Percentiles rank a stretch among this genome's conserved stretches.
Conservation (phyloP, 2,888 invertebrate species). For the Clistopyga incitator region DNA sequence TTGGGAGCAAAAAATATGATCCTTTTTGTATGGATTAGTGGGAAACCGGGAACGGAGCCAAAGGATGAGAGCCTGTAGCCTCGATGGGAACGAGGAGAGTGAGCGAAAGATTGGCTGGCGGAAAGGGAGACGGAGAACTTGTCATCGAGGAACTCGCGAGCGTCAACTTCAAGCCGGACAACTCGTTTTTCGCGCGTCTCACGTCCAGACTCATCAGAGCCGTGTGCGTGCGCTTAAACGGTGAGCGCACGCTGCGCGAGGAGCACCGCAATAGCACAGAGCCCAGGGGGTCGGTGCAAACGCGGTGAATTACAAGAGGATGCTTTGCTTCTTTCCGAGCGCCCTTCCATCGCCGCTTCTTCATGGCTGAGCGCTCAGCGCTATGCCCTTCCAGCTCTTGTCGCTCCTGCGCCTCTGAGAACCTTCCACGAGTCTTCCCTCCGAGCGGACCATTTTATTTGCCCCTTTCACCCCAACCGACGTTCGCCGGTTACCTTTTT, state of each 20-base stretch:
- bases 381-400: conserved; percentile 21
- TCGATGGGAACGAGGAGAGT: conserved; percentile 19
- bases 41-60: conserved; percentile 23
- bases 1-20: conserved; percentile 17
- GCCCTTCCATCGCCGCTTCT: conserved; percentile 32
- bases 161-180: conserved; percentile 46
- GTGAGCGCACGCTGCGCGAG: conserved; percentile 22
- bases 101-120: conserved; percentile 21
- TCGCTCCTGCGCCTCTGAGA: conserved; percentile 9
- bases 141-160: conserved; percentile 45
- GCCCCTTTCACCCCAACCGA: conserved; percentile 16
- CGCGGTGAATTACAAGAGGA: conserved; percentile 62
- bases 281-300: conserved; percentile 45
- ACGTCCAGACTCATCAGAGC: conserved; percentile 36
- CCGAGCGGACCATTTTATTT: not conserved
- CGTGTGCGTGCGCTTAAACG: conserved; percentile 57
- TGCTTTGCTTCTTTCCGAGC: conserved; percentile 34
- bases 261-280: conserved; percentile 19
- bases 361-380: not conserved
- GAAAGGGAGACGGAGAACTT: conserved; percentile 21
- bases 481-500: conserved; percentile 42
- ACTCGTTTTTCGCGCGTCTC: conserved; percentile 60
- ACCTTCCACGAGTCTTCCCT: conserved; percentile 10
- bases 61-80: conserved; percentile 11
- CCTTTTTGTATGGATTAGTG: conserved; percentile 45